These are phyloP conservation scores for Pinna nobilis DNA, from an alignment of 1,140 invertebrate genomes.

Conservation along the genomic window DNA sequence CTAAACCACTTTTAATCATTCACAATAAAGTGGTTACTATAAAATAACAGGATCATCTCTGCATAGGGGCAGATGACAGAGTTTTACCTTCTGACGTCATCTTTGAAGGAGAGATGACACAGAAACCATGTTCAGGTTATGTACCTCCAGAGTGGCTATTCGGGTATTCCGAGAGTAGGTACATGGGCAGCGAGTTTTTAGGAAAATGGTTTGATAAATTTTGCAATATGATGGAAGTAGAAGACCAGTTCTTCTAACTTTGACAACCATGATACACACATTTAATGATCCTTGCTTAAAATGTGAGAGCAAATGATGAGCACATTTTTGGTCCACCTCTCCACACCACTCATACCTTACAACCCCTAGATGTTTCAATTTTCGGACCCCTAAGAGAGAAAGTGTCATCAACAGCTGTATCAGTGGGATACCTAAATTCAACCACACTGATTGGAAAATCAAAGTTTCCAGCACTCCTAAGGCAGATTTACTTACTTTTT, in stretches of 20 bases:
- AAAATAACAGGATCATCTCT: not conserved
- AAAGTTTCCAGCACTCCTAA: not conserved
- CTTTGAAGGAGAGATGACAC: not conserved
- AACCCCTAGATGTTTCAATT: not conserved
- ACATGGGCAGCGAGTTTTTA: slow-evolving; percentile 1
- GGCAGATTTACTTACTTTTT: too few species aligned
- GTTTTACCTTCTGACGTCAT: not conserved
- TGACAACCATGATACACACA: not conserved
- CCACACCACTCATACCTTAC: not conserved
- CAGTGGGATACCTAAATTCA: not conserved
- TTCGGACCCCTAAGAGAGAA: not conserved
- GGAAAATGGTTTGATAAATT: not conserved
- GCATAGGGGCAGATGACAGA: not conserved
- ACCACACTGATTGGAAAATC: not conserved
- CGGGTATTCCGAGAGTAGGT: not conserved
- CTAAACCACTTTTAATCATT: not conserved
- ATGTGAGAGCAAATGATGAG: too few species aligned
- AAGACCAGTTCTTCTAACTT: not conserved
- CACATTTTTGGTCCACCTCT: too few species aligned
- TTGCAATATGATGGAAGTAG: not conserved
- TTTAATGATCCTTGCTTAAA: not conserved
- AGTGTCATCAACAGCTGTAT: not conserved
- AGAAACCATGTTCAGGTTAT: not conserved
- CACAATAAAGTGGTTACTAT: not conserved
- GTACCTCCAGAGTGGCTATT: not conserved